Conservation (phyloP, 2,113 vertebrate genomes). For the Ameiurus melas region DNA sequence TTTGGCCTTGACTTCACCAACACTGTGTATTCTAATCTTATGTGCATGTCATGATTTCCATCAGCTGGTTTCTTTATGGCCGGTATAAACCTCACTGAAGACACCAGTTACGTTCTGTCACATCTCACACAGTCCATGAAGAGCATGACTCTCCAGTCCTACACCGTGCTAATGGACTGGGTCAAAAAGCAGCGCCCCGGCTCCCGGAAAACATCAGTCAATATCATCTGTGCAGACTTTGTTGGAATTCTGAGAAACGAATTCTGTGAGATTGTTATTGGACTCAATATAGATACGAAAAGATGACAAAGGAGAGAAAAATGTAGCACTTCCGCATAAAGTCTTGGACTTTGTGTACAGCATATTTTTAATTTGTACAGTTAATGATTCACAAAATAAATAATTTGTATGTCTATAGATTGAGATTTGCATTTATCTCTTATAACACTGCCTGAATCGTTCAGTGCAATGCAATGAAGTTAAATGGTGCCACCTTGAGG, state of each 20-base stretch:
- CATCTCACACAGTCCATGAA: conserved; percentile 69
- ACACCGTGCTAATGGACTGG: conserved; percentile 65
- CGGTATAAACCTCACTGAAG: conserved; percentile 75
- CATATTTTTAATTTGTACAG: background rate
- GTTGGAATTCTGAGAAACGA: conserved; percentile 50
- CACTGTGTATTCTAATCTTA: background rate
- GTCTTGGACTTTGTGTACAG: background rate
- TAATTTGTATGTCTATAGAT: background rate
- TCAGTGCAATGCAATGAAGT: background rate
- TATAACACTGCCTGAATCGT: background rate
- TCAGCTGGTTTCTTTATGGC: conserved; percentile 69
- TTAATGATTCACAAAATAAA: background rate
- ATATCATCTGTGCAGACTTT: conserved; percentile 74
- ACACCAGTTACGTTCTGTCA: conserved; percentile 59
- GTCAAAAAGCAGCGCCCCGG: conserved; percentile 63
- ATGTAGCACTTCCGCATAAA: background rate
- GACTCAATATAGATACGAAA: conserved; percentile 63
- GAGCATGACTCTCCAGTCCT: conserved; percentile 63
- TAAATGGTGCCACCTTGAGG: conserved; percentile 29
- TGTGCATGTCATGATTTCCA: background rate
- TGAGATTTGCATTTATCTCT: background rate
- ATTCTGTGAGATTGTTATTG: conserved; percentile 67
- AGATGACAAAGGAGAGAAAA: background rate
- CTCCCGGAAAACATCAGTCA: conserved; percentile 48
- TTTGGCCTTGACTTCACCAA: background rate